Evolutionary conservation across 1,140 invertebrate genomes (phyloP).

Genomic region (Campodea augens): DNA sequence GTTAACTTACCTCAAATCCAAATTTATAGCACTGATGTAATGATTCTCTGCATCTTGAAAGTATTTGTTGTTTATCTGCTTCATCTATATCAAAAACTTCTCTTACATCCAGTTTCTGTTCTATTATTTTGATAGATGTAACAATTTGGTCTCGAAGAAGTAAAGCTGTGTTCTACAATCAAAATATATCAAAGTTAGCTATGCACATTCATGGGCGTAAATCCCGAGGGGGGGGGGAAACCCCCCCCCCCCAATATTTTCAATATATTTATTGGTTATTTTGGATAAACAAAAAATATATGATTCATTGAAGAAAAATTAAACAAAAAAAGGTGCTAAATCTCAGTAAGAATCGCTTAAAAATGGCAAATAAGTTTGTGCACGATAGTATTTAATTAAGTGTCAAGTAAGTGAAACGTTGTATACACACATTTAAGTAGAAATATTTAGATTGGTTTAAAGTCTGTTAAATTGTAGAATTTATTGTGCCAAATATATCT

Average conservation of each 20-base stretch:
- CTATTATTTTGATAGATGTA: slow-evolving; percentile 37
- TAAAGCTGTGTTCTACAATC: slow-evolving; percentile 36
- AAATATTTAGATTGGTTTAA: too few species aligned
- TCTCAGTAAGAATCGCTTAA: too few species aligned
- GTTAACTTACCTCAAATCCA: slow-evolving; percentile 52
- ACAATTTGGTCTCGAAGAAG: slow-evolving; percentile 38
- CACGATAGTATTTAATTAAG: too few species aligned
- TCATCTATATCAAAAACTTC: slow-evolving; percentile 29
- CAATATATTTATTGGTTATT: neutral
- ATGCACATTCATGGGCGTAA: neutral
- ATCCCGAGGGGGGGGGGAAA: too few species aligned
- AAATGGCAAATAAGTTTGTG: too few species aligned
- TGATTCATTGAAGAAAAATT: slow-evolving; percentile 3
- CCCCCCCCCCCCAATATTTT: too few species aligned
- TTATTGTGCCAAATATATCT: too few species aligned
- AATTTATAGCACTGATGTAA: slow-evolving; percentile 71
- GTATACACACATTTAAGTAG: too few species aligned
- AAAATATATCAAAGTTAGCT: slow-evolving; percentile 14
- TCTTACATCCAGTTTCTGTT: slow-evolving; percentile 31
- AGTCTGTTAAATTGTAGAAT: too few species aligned
- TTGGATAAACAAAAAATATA: too few species aligned
- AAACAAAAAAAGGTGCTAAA: slow-evolving; percentile 10
- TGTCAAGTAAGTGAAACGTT: too few species aligned
- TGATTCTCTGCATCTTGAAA: slow-evolving; percentile 50
- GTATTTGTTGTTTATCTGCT: slow-evolving; percentile 30